Evolutionary conservation across 2,888 invertebrate species (phyloP).

Genomic region (Spialia ferax): DNA sequence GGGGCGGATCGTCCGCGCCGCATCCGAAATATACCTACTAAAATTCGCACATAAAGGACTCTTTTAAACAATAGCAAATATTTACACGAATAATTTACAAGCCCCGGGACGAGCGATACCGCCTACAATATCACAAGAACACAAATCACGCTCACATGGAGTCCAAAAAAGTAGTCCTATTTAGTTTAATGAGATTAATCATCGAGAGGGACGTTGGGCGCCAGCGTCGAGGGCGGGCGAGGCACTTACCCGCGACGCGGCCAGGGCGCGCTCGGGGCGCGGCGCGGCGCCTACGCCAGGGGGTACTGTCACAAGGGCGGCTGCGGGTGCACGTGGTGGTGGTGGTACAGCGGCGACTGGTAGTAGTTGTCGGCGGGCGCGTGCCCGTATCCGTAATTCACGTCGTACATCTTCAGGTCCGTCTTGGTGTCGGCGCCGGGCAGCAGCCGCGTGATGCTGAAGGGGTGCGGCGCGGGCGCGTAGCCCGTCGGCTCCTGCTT

Average conservation of each 20-base stretch:
- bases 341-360: slow-evolving; percentile 93
- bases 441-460: slow-evolving; percentile 97
- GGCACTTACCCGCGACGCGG: slow-evolving; percentile 58
- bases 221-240: slow-evolving; percentile 41
- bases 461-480: slow-evolving; percentile 95
- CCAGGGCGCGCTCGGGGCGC: slow-evolving; percentile 61
- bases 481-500: slow-evolving; percentile 93
- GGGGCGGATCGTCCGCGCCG: slow-evolving; percentile 59
- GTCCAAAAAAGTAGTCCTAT: slow-evolving; percentile 72
- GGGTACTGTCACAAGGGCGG: slow-evolving; percentile 98
- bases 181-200: slow-evolving; percentile 63
- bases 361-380: slow-evolving; percentile 92
- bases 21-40: slow-evolving; percentile 70
- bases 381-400: slow-evolving; percentile 87
- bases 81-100: slow-evolving; percentile 73
- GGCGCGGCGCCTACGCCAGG: slow-evolving; percentile 90
- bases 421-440: slow-evolving; percentile 95
- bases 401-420: slow-evolving; percentile 97
- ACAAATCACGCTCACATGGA: slow-evolving; percentile 80
- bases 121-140: slow-evolving; percentile 62
- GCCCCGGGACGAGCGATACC: slow-evolving; percentile 56
- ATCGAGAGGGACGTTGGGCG: slow-evolving; percentile 47
- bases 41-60: slow-evolving; percentile 69
- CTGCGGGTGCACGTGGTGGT: slow-evolving; percentile 89
- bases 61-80: slow-evolving; percentile 60